Evolutionary conservation across 2,888 invertebrate genomes (phyloP), one percentile per base, ranked within the genome.

Genomic region (Drosophila mulleri): DNA sequence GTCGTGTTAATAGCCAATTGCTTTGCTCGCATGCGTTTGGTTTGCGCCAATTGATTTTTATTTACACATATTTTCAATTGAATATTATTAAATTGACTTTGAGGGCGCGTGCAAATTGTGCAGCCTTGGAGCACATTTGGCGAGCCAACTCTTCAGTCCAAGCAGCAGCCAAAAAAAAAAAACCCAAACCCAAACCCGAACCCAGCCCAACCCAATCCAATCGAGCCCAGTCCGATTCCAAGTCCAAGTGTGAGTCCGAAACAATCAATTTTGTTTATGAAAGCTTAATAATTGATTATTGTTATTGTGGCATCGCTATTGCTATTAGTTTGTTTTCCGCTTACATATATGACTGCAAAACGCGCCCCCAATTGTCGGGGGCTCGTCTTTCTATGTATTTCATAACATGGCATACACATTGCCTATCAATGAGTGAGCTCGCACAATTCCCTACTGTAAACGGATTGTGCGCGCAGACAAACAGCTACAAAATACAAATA

Each of bases 51-150:
- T 85, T 85, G 84, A 85, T 86, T 83, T 86, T 79, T 85, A 85
- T 85, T 85, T 86, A 86, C 79, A 79, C 78, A 84, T 86, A 77
- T 86, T 85, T 84, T 84, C 81, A 84, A 85, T 85, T 85, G 86
- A 85, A 68, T 77, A 81, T 81, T 86, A 85, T 85, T 85, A 83
- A 85, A 81, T 85, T 85, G 84, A 85, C 84, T 85, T 84, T 85
- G 84, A 86, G 80, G 83, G 84, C 86, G 86, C 81, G 83, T 80
- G 86, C 84, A 83, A 86, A 84, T 79, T 79, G 64, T 48, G 50
- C 68, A 83, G 82, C 83, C 83, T 83, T 83, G 83, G 70, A 60
- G 44, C 75, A 52, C 75, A 72, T 75, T 84, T 83, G 67, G 77
- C 69, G 69, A 82, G 72, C 26, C 54, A 44, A 32, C 39, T 65